Conservation (phyloP, 2,888 invertebrate species). For the Ischnura elegans region DNA sequence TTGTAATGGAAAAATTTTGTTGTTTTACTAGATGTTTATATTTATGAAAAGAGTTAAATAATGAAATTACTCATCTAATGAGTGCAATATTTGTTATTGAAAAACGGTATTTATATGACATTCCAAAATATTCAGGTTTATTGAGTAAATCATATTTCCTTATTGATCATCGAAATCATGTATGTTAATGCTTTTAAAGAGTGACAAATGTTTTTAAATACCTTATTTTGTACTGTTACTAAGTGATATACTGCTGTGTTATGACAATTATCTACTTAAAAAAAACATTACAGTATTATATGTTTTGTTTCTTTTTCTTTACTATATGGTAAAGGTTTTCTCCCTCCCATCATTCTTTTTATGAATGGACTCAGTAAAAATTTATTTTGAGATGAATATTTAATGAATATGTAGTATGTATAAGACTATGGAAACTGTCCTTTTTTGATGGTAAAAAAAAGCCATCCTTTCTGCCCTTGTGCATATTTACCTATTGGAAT, state of each 20-base stretch:
- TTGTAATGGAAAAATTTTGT: neutral
- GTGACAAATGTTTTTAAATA: constrained; percentile 24
- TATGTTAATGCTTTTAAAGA: constrained; percentile 27
- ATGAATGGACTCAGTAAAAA: too few relatives aligned
- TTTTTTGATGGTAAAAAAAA: too few relatives aligned
- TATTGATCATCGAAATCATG: constrained; percentile 17
- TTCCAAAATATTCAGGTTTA: constrained; percentile 7
- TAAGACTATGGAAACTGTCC: too few relatives aligned
- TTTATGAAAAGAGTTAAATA: neutral
- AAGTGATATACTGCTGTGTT: constrained; percentile 31
- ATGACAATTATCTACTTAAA: constrained; percentile 30
- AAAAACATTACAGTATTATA: constrained; percentile 14
- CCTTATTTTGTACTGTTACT: constrained; percentile 35
- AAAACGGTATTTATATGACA: neutral
- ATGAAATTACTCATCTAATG: neutral
- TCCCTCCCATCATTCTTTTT: too few relatives aligned
- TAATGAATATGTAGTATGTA: too few relatives aligned
- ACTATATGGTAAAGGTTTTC: too few relatives aligned
- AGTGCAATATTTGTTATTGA: constrained; percentile 12
- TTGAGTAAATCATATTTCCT: constrained; percentile 15
- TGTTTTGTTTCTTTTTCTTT: neutral
- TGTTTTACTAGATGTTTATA: constrained; percentile 10
- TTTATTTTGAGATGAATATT: too few relatives aligned
- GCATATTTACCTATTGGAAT: too few relatives aligned
- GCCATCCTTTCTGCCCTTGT: too few relatives aligned